Conservation (phyloP, 2,113 vertebrate genomes). For the Phrynocephalus versicolor region DNA sequence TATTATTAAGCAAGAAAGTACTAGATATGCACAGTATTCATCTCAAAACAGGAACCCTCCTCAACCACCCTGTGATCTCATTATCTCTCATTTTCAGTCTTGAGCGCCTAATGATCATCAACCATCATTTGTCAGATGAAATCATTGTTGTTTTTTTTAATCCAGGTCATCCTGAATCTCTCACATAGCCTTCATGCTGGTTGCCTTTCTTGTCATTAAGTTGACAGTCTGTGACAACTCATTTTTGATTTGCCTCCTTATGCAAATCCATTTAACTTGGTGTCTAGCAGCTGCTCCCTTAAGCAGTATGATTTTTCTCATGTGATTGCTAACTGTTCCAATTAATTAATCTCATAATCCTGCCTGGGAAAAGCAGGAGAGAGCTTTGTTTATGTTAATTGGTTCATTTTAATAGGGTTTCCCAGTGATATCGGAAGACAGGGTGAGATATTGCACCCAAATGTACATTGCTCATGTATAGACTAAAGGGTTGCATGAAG, state of each 20-base stretch:
- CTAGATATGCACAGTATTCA: slow-evolving; percentile 37
- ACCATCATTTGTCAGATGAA: background rate
- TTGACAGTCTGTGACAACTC: no score
- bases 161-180: slow-evolving; percentile 28
- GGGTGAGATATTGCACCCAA: background rate
- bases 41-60: slow-evolving; percentile 25
- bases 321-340: slow-evolving; percentile 35
- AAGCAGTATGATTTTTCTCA: slow-evolving; percentile 33
- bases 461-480: background rate
- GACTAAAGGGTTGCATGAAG: background rate
- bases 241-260: no score
- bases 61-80: slow-evolving; percentile 14
- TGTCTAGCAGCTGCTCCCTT: slow-evolving; percentile 62
- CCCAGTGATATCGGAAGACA: background rate
- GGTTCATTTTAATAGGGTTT: slow-evolving; percentile 3
- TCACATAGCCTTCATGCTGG: no score
- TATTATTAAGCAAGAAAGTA: background rate
- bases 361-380: slow-evolving; percentile 25
- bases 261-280: background rate
- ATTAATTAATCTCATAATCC: slow-evolving; percentile 57
- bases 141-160: slow-evolving; percentile 32
- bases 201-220: no score
- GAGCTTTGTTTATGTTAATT: slow-evolving; percentile 25
- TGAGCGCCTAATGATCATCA: slow-evolving; percentile 27
- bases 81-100: slow-evolving; percentile 40